A percentile compares a stretch with the other conserved stretches of the same genome.
Evolutionary conservation across 2,888 invertebrate species (phyloP).

Genomic region (Dasysyrphus albostriatus): DNA sequence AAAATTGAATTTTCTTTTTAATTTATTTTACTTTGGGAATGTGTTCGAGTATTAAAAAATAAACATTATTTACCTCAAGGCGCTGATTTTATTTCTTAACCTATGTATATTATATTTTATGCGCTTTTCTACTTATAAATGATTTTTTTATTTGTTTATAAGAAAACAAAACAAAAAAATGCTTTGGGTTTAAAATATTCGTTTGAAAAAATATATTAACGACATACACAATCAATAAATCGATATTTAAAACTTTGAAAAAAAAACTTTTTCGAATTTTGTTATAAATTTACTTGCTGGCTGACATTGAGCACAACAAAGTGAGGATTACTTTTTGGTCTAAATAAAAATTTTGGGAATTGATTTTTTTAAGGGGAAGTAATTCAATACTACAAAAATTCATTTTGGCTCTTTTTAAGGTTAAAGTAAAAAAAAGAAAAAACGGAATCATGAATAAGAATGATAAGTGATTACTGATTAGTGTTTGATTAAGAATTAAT

Average conservation of each 20-base stretch:
- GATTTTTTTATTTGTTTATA: constrained; percentile 11
- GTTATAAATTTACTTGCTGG: background rate
- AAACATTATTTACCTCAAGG: constrained; percentile 72
- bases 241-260: constrained; percentile 3
- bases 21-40: constrained; percentile 74
- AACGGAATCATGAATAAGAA: too few species aligned
- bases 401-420: too few species aligned
- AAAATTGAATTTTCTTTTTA: constrained; percentile 61
- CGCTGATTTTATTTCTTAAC: constrained; percentile 26
- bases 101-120: constrained; percentile 15
- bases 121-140: background rate
- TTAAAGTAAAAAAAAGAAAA: too few species aligned
- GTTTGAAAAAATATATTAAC: background rate
- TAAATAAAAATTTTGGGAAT: too few species aligned
- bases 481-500: too few species aligned
- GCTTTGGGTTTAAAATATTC: background rate
- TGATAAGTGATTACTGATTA: too few species aligned
- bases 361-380: too few species aligned
- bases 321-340: too few species aligned
- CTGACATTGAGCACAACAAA: too few species aligned
- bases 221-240: constrained; percentile 8
- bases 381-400: too few species aligned
- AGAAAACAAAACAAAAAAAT: background rate
- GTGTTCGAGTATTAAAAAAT: constrained; percentile 76
- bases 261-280: background rate